Percentiles rank a stretch among this genome's conserved stretches.
Evolutionary conservation across 1,140 invertebrate species (phyloP).

Genomic region (Belonocnema kinseyi): DNA sequence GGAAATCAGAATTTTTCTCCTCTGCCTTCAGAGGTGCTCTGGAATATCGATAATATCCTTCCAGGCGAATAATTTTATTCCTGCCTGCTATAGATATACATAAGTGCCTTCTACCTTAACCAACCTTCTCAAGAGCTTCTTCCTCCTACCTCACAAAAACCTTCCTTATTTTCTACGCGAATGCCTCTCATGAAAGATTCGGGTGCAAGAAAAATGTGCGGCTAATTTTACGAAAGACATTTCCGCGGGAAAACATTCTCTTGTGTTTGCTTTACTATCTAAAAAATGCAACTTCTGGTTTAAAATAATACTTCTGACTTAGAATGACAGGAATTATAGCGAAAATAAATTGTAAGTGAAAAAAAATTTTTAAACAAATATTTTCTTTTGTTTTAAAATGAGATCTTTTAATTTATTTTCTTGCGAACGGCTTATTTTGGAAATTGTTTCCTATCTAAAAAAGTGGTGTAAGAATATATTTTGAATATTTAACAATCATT

Average conservation of each 20-base stretch:
- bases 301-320: too few species aligned
- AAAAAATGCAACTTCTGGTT: too few species aligned
- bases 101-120: conserved; percentile 22
- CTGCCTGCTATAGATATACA: conserved; percentile 40
- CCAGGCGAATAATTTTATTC: conserved; percentile 49
- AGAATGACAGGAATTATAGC: too few species aligned
- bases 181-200: conserved; percentile 17
- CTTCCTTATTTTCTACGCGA: conserved; percentile 18
- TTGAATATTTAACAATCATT: too few species aligned
- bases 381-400: too few species aligned
- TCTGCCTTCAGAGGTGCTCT: not conserved
- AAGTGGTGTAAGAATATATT: too few species aligned
- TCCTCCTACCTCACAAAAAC: not conserved
- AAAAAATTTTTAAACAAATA: too few species aligned
- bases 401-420: too few species aligned
- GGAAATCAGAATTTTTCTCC: conserved; percentile 14
- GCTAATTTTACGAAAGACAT: conserved; percentile 5
- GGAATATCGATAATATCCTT: conserved; percentile 50
- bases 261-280: not conserved
- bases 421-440: too few species aligned
- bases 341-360: too few species aligned
- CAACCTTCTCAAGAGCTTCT: conserved; percentile 30
- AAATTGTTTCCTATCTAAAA: too few species aligned
- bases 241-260: not conserved
- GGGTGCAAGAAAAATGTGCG: not conserved